Evolutionary conservation across 2,113 vertebrate genomes (phyloP).

Genomic region (Piprites chloris): DNA sequence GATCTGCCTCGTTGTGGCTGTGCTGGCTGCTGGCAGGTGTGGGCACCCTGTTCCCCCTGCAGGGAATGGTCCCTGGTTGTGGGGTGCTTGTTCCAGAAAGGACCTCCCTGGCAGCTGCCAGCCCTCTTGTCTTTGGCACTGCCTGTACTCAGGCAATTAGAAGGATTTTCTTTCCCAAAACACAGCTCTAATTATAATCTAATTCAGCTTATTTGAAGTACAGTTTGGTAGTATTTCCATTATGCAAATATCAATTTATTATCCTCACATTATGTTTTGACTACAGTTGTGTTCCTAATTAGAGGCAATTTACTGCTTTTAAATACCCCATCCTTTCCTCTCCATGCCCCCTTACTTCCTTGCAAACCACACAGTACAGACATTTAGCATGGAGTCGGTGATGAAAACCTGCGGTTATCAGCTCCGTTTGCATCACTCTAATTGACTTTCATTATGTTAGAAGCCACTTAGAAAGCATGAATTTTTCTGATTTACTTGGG

Average conservation of each 20-base stretch:
- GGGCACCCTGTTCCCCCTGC: rapidly evolving
- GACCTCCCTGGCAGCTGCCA: background rate
- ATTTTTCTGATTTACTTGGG: background rate
- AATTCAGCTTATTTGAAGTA: constrained; percentile 60
- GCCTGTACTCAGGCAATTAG: constrained; percentile 13
- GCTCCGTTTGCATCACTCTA: constrained; percentile 27
- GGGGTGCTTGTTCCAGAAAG: rapidly evolving
- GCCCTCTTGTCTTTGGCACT: constrained; percentile 5
- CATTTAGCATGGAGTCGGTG: background rate
- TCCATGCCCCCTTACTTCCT: constrained; percentile 20
- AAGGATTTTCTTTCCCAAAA: constrained; percentile 44
- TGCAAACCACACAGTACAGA: constrained; percentile 22
- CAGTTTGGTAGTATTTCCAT: constrained; percentile 54
- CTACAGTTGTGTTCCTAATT: constrained; percentile 63
- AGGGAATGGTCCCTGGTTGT: rapidly evolving
- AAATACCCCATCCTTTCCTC: constrained; percentile 7
- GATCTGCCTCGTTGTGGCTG: rapidly evolving
- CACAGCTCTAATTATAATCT: constrained; percentile 55
- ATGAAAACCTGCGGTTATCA: constrained; percentile 47
- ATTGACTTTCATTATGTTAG: constrained; percentile 50
- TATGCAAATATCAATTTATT: constrained; percentile 69
- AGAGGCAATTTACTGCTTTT: constrained; percentile 58
- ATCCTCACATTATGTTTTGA: constrained; percentile 62
- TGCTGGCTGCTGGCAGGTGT: rapidly evolving
- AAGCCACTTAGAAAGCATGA: background rate